Base-by-base conservation (phyloP, 2,888 invertebrate genomes). In the Acholoe squamosa region DNA sequence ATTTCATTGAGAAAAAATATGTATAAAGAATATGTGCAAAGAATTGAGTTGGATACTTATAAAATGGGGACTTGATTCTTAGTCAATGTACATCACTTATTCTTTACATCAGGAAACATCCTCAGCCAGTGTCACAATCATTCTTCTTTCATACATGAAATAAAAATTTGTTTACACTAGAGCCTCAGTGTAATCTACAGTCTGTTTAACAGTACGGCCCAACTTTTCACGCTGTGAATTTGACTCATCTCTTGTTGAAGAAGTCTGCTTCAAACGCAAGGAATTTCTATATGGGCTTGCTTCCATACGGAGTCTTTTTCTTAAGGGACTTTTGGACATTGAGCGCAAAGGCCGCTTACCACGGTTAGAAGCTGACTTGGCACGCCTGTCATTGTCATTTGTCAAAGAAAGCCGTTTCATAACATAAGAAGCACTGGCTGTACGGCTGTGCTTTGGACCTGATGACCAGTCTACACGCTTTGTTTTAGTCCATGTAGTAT, bases 291-390 rank as follows among this genome's bases (percentile, higher is more conserved):
- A 61, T n/a, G 71, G 71, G 71, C 71, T 71, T 14, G 28, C 14
- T 14, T 71, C 71, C 71, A 71, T 71, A 16, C 71, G 71, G 7
- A 71, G 71, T 71, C 71, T 71, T 28, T 71, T 71, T 28, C 71
- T n/a, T 28, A 25, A 25, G 0, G 71, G 25, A 19, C 61, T 43
- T 43, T 43, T 43, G 43, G 43, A 3, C 10, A 43, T 10, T 7
- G 43, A 43, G 5, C 43, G 43, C 43, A 43, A 43, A 43, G 43
- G 10, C 43, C 43, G 43, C 43, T 43, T 43, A 43, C 43, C 43
- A 43, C 10, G 3, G 10, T 10, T 43, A 7, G 43, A 10, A 43
- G 43, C 5, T 43, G 43, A 43, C 43, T 43, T 43, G 43, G 10
- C 43, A 43, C 43, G n/a, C 14, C 19, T 71, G 31, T 0, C 14